Conservation (phyloP, 2,113 vertebrate species). For the Ondatra zibethicus region DNA sequence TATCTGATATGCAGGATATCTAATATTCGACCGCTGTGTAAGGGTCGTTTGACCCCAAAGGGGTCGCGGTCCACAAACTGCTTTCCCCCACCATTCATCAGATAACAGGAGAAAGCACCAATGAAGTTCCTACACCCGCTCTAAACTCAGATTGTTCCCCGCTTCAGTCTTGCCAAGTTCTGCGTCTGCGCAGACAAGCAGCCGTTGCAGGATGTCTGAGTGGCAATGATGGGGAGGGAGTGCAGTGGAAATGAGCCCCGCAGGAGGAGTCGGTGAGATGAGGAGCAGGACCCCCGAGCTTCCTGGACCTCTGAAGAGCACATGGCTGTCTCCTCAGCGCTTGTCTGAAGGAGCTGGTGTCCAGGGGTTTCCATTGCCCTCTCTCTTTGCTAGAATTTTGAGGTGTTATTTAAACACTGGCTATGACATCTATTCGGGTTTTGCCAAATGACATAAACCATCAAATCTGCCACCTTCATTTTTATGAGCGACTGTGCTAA, state of each 20-base stretch:
- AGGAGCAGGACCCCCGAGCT: not conserved
- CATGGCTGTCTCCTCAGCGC: fast-evolving
- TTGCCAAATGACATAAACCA: slow-evolving; percentile 42
- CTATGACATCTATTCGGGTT: slow-evolving; percentile 3
- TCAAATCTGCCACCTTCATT: slow-evolving; percentile 54
- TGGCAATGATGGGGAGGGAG: not conserved
- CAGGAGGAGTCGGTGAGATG: fast-evolving
- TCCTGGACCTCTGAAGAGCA: not conserved
- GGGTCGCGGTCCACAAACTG: not conserved
- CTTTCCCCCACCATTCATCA: not conserved
- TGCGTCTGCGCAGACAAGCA: not conserved
- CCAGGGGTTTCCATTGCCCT: fast-evolving
- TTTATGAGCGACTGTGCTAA: slow-evolving; percentile 56
- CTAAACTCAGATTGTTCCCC: slow-evolving; percentile 34
- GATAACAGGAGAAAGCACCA: slow-evolving; percentile 15
- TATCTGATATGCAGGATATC: not conserved
- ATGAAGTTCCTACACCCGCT: not conserved
- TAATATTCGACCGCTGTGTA: not conserved
- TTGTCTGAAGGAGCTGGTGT: not conserved
- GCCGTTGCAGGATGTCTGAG: not conserved
- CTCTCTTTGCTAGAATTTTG: not conserved
- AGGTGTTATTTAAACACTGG: slow-evolving; percentile 7
- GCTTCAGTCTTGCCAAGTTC: not conserved
- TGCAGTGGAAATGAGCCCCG: not conserved
- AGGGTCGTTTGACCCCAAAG: not conserved